These are phyloP conservation scores for Metopia argyrocephala DNA, from an alignment of 2,888 invertebrate genomes.

Conservation along the genomic window DNA sequence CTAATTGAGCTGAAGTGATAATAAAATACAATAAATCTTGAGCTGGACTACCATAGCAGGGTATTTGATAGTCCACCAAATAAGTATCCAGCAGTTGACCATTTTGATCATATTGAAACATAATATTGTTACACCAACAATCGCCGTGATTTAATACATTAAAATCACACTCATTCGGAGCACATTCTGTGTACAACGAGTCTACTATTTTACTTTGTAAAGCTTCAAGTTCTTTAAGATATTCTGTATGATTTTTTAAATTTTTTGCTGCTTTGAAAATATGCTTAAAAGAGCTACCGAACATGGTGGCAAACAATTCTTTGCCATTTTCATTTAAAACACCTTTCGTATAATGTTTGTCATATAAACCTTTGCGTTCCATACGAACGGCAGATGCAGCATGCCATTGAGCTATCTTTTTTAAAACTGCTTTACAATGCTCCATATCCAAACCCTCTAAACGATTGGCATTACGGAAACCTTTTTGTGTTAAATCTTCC, in stretches of 20 bases:
- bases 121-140: conserved; percentile 75
- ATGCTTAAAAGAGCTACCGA: conserved; percentile 70
- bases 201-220: conserved; percentile 19
- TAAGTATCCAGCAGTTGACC: conserved; percentile 69
- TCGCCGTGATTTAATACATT: conserved; percentile 75
- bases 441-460: conserved; percentile 70
- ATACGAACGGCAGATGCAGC: conserved; percentile 72
- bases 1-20: conserved; percentile 70
- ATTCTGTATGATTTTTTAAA: conserved; percentile 19
- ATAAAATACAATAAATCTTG: conserved; percentile 74
- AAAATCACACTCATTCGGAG: conserved; percentile 50
- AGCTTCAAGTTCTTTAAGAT: conserved; percentile 1
- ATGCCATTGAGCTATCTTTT: conserved; percentile 74
- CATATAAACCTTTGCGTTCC: conserved; percentile 65
- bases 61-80: conserved; percentile 74
- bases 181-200: neutral
- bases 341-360: conserved; percentile 27
- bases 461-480: conserved; percentile 69
- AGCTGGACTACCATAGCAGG: conserved; percentile 74
- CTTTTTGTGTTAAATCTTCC: conserved; percentile 69
- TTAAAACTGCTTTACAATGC: conserved; percentile 69
- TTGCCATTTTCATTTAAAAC: conserved; percentile 47
- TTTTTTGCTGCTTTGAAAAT: conserved; percentile 2
- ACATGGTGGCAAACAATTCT: conserved; percentile 66
- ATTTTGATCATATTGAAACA: conserved; percentile 72